Conservation (phyloP, 2,888 invertebrate genomes). For the Cremastinae sp. region DNA sequence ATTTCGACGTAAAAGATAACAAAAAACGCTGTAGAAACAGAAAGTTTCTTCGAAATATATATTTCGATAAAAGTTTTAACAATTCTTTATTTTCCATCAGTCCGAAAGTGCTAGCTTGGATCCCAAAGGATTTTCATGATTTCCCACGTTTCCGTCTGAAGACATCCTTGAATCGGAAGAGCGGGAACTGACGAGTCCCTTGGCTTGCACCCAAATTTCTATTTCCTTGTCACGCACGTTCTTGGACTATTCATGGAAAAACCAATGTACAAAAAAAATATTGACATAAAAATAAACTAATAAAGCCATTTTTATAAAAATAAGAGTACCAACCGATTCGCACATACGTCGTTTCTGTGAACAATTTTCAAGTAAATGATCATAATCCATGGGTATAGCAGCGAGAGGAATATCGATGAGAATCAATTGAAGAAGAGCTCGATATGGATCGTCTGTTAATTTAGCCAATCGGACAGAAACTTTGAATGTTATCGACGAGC, state of each 20-base stretch:
- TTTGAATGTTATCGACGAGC: conserved; percentile 71
- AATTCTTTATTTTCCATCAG: no score
- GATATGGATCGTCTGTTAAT: conserved; percentile 69
- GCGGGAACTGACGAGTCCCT: not conserved
- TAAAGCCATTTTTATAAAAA: conserved; percentile 11
- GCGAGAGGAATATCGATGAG: conserved; percentile 76
- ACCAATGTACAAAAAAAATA: conserved; percentile 49
- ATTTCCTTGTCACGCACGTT: conserved; percentile 48
- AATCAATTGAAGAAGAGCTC: conserved; percentile 72
- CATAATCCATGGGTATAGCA: conserved; percentile 68
- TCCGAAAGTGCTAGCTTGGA: no score
- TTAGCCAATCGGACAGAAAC: conserved; percentile 68
- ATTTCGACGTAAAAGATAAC: no score
- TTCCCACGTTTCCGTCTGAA: conserved; percentile 26
- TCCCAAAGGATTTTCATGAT: not conserved
- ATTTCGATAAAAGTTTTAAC: no score
- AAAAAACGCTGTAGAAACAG: no score
- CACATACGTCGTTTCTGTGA: conserved; percentile 62
- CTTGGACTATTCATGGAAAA: conserved; percentile 36
- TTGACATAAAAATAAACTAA: conserved; percentile 18
- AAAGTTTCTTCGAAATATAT: no score
- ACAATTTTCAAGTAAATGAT: conserved; percentile 62
- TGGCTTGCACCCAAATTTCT: conserved; percentile 30
- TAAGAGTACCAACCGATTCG: conserved; percentile 60
- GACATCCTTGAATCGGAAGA: not conserved